Evolutionary conservation across 2,888 invertebrate genomes (phyloP).

Genomic region (Thymelicus sylvestris): DNA sequence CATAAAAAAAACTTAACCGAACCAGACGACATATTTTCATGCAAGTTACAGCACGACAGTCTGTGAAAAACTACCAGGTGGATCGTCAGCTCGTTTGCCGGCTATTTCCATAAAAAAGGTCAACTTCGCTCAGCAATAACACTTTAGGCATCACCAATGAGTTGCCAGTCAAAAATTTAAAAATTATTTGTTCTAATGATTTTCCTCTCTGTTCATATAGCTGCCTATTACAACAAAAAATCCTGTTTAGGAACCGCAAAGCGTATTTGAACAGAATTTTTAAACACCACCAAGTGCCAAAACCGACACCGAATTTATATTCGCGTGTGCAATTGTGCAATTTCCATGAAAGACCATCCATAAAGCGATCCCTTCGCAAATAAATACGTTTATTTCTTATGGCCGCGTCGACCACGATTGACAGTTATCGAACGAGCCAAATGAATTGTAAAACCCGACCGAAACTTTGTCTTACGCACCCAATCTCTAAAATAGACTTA

Average conservation of each 20-base stretch:
- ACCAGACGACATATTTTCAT: too few relatives aligned
- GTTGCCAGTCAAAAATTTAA: too few relatives aligned
- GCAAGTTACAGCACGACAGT: too few relatives aligned
- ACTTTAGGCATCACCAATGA: too few relatives aligned
- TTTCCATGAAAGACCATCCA: slow-evolving; percentile 67
- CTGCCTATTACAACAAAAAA: slow-evolving; percentile 19
- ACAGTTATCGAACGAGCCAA: slow-evolving; percentile 73
- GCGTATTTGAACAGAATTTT: slow-evolving; percentile 28
- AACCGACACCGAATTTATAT: slow-evolving; percentile 49
- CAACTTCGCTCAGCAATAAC: too few relatives aligned
- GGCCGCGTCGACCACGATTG: slow-evolving; percentile 60
- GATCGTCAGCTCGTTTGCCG: too few relatives aligned
- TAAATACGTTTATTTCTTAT: slow-evolving; percentile 71
- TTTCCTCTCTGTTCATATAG: background rate
- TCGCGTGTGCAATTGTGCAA: slow-evolving; percentile 55
- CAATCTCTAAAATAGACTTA: slow-evolving; percentile 32
- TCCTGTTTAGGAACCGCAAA: slow-evolving; percentile 18
- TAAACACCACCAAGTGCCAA: slow-evolving; percentile 40
- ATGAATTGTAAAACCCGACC: slow-evolving; percentile 62
- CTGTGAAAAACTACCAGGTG: too few relatives aligned
- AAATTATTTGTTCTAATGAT: background rate
- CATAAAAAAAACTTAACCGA: too few relatives aligned
- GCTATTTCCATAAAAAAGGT: too few relatives aligned
- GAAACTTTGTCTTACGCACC: slow-evolving; percentile 46
- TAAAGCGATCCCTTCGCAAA: slow-evolving; percentile 67